phyloP scores from a whole-genome alignment of 2,797 vertebrate genomes.

The Glyptemys insculpta region DNA sequence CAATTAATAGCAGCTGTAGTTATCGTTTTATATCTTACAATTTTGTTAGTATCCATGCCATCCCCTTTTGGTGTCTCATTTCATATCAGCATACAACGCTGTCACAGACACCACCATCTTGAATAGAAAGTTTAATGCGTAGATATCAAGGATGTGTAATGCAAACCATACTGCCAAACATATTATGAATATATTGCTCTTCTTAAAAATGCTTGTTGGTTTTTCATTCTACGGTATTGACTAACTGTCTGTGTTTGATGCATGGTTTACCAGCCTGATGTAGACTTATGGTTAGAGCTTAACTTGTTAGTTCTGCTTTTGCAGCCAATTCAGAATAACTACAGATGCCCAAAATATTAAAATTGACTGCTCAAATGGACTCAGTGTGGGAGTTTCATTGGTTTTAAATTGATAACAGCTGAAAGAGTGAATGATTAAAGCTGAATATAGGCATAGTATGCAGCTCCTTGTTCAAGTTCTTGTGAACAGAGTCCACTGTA shows the following conservation, averaged over 20 bases:
- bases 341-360: slow-evolving; percentile 96
- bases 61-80: slow-evolving; percentile 56
- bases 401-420: slow-evolving; percentile 90
- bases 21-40: slow-evolving; percentile 57
- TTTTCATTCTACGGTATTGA: slow-evolving; percentile 95
- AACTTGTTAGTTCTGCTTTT: slow-evolving; percentile 97
- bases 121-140: slow-evolving; percentile 59
- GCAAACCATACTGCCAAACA: slow-evolving; percentile 78
- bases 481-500: slow-evolving; percentile 80
- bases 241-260: slow-evolving; percentile 95
- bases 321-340: slow-evolving; percentile 89
- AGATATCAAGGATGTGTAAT: slow-evolving; percentile 75
- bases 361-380: slow-evolving; percentile 92
- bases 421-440: slow-evolving; percentile 87
- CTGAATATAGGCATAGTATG: slow-evolving; percentile 84
- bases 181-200: slow-evolving; percentile 89
- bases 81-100: slow-evolving; percentile 58
- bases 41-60: slow-evolving; percentile 41
- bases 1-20: slow-evolving; percentile 59
- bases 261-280: slow-evolving; percentile 90
- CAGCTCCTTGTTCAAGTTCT: slow-evolving; percentile 81
- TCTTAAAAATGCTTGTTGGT: slow-evolving; percentile 92
- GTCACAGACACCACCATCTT: slow-evolving; percentile 56
- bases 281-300: slow-evolving; percentile 96
- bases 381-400: slow-evolving; percentile 89